A percentile compares a stretch with the other conserved stretches of the same genome.
These are phyloP conservation scores for Chelmon rostratus DNA, from an alignment of 2,797 vertebrate genomes.

Conservation along the genomic window DNA sequence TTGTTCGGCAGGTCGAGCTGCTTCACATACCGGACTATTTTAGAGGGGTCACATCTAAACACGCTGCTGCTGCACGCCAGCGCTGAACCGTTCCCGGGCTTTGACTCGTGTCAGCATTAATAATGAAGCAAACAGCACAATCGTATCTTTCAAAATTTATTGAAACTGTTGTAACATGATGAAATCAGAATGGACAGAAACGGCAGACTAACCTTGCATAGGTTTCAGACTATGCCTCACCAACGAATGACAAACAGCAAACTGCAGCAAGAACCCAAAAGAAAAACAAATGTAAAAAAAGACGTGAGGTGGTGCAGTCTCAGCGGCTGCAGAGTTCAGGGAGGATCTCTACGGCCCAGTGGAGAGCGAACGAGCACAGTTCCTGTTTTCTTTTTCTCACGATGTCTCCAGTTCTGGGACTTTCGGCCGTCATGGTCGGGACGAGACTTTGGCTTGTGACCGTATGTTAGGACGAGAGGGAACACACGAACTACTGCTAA, in stretches of 20 bases:
- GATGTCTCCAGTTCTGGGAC: constrained; percentile 5
- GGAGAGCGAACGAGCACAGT: constrained; percentile 30
- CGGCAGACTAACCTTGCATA: constrained; percentile 88
- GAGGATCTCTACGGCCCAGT: constrained; percentile 75
- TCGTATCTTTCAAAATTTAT: constrained; percentile 92
- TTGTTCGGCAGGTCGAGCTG: constrained; percentile 26
- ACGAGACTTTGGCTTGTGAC: constrained; percentile 59
- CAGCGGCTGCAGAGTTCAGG: constrained; percentile 62
- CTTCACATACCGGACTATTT: constrained; percentile 68
- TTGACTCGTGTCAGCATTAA: constrained; percentile 40
- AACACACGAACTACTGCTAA: constrained; percentile 27
- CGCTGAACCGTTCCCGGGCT: constrained; percentile 23
- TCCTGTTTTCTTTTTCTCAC: neutral
- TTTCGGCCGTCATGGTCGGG: neutral
- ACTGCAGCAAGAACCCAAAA: constrained; percentile 79
- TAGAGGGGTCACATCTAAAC: constrained; percentile 43
- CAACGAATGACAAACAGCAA: constrained; percentile 78
- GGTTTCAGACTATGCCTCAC: constrained; percentile 89
- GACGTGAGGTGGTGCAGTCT: constrained; percentile 46
- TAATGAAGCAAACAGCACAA: constrained; percentile 19
- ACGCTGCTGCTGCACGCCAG: constrained; percentile 17
- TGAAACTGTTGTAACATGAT: constrained; percentile 91
- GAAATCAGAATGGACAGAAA: constrained; percentile 88
- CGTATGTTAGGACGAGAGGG: constrained; percentile 16
- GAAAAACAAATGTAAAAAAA: constrained; percentile 32